These are phyloP conservation scores for Mimachlamys varia DNA, from an alignment of 2,888 invertebrate genomes.

Conservation along the genomic window DNA sequence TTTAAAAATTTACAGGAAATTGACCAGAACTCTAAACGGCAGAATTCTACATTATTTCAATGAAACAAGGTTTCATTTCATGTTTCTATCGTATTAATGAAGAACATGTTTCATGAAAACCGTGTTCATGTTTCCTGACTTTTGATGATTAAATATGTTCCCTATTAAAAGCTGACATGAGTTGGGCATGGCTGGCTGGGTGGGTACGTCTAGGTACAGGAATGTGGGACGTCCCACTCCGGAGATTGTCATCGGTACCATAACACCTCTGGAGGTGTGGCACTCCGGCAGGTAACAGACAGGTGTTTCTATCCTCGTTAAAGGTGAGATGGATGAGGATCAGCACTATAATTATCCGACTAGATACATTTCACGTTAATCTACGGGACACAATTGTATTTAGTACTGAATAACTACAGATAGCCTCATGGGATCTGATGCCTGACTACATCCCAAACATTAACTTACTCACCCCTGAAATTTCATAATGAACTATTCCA, in stretches of 20 bases:
- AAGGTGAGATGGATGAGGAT: slow-evolving; percentile 24
- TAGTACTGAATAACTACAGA: background rate
- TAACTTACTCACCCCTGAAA: too few relatives aligned
- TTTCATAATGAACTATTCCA: too few relatives aligned
- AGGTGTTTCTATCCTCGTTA: slow-evolving; percentile 20
- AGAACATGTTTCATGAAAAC: background rate
- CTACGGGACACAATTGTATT: background rate
- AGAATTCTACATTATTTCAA: background rate
- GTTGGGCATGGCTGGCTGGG: background rate
- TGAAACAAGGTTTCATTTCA: too few relatives aligned
- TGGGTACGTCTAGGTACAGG: background rate
- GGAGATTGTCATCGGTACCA: background rate
- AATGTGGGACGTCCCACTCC: background rate
- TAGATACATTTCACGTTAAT: slow-evolving; percentile 3
- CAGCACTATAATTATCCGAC: slow-evolving; percentile 24
- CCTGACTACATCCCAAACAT: background rate
- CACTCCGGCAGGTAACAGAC: slow-evolving; percentile 18
- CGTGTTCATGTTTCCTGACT: background rate
- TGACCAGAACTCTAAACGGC: background rate
- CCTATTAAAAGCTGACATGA: background rate
- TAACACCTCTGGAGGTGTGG: background rate
- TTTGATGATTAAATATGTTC: background rate
- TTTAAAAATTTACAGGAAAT: slow-evolving; percentile 31
- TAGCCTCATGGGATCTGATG: background rate
- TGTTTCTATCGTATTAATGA: background rate